Evolutionary conservation across 1,140 invertebrate genomes (phyloP), one percentile per base, ranked within the genome.

Genomic region (Drosophila mauritiana): DNA sequence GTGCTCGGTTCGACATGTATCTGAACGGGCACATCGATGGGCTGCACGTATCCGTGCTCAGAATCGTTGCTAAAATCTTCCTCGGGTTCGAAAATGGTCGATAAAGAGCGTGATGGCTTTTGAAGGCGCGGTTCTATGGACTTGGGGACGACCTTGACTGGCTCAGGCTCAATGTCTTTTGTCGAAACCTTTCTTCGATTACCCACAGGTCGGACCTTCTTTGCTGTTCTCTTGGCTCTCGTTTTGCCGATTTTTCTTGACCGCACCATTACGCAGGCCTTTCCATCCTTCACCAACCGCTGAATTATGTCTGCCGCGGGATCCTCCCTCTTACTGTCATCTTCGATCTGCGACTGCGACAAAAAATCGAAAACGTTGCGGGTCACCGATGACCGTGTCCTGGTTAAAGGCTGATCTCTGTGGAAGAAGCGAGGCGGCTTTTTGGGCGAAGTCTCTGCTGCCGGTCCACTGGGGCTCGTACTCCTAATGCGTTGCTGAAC

Each of bases 231-330:
- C 17, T 84, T 73, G 42, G 15, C 36, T 8, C 75, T 45, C 4
- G 5, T 10, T 45, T 73, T 77, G 0, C 90, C 90, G 0, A 56
- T 34, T 13, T 72, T 80, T 1, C 20, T 25, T 0, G 72, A 46
- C 7, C 76, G 64, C 10, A 42, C 52, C 55, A 90, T 77, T 3
- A 84, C 52, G 37, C 70, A 65, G 6, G 74, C 90, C 39, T 73
- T 80, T 3, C 90, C 90, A 1, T 79, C 61, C 3, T 69, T 36
- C 1, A 91, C 61, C 58, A 91, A 51, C 20, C 82, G 73, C 55
- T 91, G 61, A n/a, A 91, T 78, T 42, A 91, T 74, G 65, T 91
- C 90, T 0, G 72, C 83, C 6, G 81, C 79, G 6, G 90, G 86
- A 61, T 91, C 90, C 12, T 51, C 11, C 11, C 53, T 64, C 10